Percentiles rank a stretch among this genome's conserved stretches.
Evolutionary conservation across 1,140 invertebrate species (phyloP).

Genomic region (Calycopis cecrops): DNA sequence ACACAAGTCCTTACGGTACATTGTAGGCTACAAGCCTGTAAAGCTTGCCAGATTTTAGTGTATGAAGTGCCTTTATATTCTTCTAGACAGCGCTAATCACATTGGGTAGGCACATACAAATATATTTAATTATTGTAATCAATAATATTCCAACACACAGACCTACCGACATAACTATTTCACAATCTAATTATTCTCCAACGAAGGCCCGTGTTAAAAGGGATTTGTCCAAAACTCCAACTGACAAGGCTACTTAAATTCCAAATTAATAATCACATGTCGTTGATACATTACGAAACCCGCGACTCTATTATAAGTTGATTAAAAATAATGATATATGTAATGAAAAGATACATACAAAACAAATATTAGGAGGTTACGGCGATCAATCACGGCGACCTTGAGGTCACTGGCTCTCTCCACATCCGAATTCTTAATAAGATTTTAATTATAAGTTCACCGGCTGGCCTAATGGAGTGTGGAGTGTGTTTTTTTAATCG

Average conservation of each 20-base stretch:
- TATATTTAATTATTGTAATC: too few relatives aligned
- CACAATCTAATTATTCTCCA: constrained; percentile 20
- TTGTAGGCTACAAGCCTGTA: too few relatives aligned
- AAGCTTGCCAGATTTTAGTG: too few relatives aligned
- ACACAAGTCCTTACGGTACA: too few relatives aligned
- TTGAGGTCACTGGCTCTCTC: neutral
- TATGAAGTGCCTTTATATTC: too few relatives aligned
- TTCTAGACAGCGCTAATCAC: too few relatives aligned
- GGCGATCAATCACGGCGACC: neutral
- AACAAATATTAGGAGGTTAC: constrained; percentile 11
- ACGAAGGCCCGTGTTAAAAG: constrained; percentile 1
- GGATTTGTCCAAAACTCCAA: constrained; percentile 7
- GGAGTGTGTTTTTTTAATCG: constrained; percentile 1
- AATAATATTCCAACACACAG: too few relatives aligned
- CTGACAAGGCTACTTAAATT: neutral
- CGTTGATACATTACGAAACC: constrained; percentile 5
- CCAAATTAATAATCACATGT: constrained; percentile 8
- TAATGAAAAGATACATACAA: constrained; percentile 5
- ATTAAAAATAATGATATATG: constrained; percentile 12
- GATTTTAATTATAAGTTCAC: constrained; percentile 11
- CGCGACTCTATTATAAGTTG: constrained; percentile 7
- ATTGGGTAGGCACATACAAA: too few relatives aligned
- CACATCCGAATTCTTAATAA: constrained; percentile 2
- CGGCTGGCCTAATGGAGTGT: neutral
- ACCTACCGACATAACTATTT: too few relatives aligned